Percentiles rank a stretch among this genome's conserved stretches.
Conservation (phyloP, 2,888 invertebrate species). For the Ichneumoninae sp. region DNA sequence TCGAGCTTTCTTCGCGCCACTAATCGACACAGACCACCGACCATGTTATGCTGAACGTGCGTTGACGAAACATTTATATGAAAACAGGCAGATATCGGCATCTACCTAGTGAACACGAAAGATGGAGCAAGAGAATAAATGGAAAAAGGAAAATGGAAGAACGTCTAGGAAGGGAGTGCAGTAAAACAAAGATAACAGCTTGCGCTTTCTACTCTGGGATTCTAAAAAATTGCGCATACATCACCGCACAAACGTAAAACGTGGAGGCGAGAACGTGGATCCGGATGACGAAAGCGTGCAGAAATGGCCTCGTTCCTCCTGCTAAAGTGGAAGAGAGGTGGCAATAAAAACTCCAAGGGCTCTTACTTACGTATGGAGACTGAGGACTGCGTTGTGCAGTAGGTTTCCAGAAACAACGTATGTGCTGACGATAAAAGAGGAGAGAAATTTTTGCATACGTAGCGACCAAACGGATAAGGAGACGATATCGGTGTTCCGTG, state of each 20-base stretch:
- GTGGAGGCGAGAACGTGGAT: slow-evolving; percentile 49
- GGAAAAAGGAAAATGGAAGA: background rate
- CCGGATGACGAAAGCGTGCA: slow-evolving; percentile 60
- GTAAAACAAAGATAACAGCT: slow-evolving; percentile 59
- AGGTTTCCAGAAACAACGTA: slow-evolving; percentile 58
- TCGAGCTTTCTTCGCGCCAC: slow-evolving; percentile 14
- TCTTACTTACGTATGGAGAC: slow-evolving; percentile 39
- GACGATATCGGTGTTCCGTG: slow-evolving; percentile 56
- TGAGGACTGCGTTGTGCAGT: slow-evolving; percentile 25
- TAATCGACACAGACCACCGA: background rate
- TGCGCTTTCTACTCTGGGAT: slow-evolving; percentile 41
- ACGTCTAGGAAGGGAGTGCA: slow-evolving; percentile 28
- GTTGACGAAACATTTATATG: slow-evolving; percentile 37
- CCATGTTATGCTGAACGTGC: slow-evolving; percentile 7
- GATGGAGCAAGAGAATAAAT: slow-evolving; percentile 9
- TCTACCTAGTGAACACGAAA: slow-evolving; percentile 13
- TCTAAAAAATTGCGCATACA: slow-evolving; percentile 66
- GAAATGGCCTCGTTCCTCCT: slow-evolving; percentile 51
- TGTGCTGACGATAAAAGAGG: slow-evolving; percentile 49
- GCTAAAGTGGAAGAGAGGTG: slow-evolving; percentile 30
- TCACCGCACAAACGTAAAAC: slow-evolving; percentile 50
- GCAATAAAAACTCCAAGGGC: slow-evolving; percentile 61
- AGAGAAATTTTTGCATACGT: slow-evolving; percentile 67
- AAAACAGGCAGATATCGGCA: slow-evolving; percentile 51
- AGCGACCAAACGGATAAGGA: slow-evolving; percentile 22